A percentile compares a stretch with the other conserved stretches of the same genome.
Evolutionary conservation across 2,888 invertebrate species (phyloP).

Genomic region (Sipha maydis): DNA sequence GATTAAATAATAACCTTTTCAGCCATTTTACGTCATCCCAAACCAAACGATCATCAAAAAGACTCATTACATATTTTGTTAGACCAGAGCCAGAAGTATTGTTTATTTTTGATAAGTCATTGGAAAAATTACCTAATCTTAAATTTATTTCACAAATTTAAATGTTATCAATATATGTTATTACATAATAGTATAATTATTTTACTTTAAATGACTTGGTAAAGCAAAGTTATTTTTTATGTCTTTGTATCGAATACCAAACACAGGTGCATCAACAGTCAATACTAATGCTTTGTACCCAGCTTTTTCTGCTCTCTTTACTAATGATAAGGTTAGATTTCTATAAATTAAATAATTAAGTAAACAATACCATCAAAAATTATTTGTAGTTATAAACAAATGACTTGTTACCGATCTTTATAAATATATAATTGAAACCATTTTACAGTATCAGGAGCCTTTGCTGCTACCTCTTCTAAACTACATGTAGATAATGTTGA

Average conservation of each 20-base stretch:
- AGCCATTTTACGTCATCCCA: conserved; percentile 93
- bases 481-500: conserved; percentile 89
- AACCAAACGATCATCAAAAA: conserved; percentile 83
- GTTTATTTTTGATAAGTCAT: conserved; percentile 66
- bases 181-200: background rate
- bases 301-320: conserved; percentile 81
- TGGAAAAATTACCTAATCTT: conserved; percentile 85
- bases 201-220: conserved; percentile 80
- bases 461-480: conserved; percentile 85
- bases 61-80: conserved; percentile 78
- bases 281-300: conserved; percentile 89
- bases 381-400: background rate
- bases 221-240: conserved; percentile 84
- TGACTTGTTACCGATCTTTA: conserved; percentile 74
- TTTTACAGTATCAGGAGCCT: conserved; percentile 79
- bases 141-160: conserved; percentile 64
- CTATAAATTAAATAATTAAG: conserved; percentile 67
- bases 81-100: conserved; percentile 77
- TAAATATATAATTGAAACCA: conserved; percentile 96
- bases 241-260: conserved; percentile 85
- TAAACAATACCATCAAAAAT: no score
- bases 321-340: conserved; percentile 76
- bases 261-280: conserved; percentile 89
- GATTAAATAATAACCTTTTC: conserved; percentile 70
- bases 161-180: background rate